Base-by-base conservation (phyloP, 2,888 invertebrate genomes). In the Tuta absoluta region DNA sequence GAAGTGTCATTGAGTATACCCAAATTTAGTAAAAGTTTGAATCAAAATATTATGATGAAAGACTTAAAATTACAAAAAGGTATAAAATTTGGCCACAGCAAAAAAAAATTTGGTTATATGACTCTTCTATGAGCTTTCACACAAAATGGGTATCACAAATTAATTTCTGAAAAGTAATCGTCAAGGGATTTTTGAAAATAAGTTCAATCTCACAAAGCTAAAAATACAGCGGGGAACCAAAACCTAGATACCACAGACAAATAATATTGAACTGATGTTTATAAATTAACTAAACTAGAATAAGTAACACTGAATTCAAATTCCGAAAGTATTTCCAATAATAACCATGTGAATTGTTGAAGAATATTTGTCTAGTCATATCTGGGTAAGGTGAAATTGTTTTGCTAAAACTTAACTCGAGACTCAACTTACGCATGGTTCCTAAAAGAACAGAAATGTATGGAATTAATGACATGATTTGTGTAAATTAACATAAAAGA, bases 381-480 rank as follows among this genome's bases (percentile, higher is more conserved):
- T 38, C 37, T 11, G 21, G 58, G 37, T 7, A 38, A 58, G 0
- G 19, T 8, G 49, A 12, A 14, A 1, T 53, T 11, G 17, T 58
- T 81, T 84, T 85, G 86, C 89, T 84, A 88, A 74, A 84, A 85
- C 75, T 85, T 80, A 61, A 49, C 61, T 61, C 14, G 28, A 45
- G 61, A n/a, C 17, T 80, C 73, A 75, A 92, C 92, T 92, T 92
- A 92, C 92, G 89, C 92, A 87, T 92, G 91, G 86, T 92, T 92
- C 92, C 92, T 92, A 92, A 85, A 90, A 91, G 88, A 89, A 90
- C 84, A 91, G 81, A 62, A 90, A 89, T 83, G 75, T 71, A 70
- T 68, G 65, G 69, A 75, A 79, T 84, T 86, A 84, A 80, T 78
- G 56, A 61, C 21, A 57, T 12, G 51, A 24, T 23, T 23, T 23